Percentiles rank a stretch among this genome's conserved stretches.
These are phyloP conservation scores for Pachliopta kotzebuea DNA, from an alignment of 2,888 invertebrate genomes.

Conservation along the genomic window DNA sequence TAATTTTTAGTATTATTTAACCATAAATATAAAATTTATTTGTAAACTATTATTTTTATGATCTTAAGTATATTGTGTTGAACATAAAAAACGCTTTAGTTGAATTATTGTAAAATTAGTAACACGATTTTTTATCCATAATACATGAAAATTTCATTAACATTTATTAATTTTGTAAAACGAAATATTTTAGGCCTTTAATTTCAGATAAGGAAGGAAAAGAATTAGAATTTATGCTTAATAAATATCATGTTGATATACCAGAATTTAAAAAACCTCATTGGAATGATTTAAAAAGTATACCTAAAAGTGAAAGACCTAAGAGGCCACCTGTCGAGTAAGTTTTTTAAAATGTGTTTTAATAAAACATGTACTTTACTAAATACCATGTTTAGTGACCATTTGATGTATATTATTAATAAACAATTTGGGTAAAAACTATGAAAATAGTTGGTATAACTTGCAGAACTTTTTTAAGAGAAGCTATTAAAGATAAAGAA, in stretches of 20 bases:
- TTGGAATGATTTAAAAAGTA: constrained; percentile 61
- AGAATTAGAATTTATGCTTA: constrained; percentile 42
- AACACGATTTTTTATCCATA: too few relatives aligned
- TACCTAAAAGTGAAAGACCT: constrained; percentile 62
- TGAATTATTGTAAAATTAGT: too few relatives aligned
- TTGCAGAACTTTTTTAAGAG: too few relatives aligned
- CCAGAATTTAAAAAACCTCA: constrained; percentile 58
- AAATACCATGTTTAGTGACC: not conserved
- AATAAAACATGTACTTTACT: not conserved
- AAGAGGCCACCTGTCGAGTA: constrained; percentile 49
- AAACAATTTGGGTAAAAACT: too few relatives aligned
- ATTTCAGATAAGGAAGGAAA: constrained; percentile 46
- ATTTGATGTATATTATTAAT: not conserved
- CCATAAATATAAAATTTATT: not conserved
- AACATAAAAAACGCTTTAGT: too few relatives aligned
- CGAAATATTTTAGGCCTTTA: constrained; percentile 52
- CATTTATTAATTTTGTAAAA: not conserved
- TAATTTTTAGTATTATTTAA: not conserved
- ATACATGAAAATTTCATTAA: not conserved
- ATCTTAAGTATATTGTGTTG: not conserved
- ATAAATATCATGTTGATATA: constrained; percentile 50
- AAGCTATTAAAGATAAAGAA: too few relatives aligned
- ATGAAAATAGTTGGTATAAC: too few relatives aligned
- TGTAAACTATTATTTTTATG: not conserved
- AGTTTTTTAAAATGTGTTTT: constrained; percentile 5